phyloP scores from a whole-genome alignment of 1,140 invertebrate species.

The Pararge aegeria region DNA sequence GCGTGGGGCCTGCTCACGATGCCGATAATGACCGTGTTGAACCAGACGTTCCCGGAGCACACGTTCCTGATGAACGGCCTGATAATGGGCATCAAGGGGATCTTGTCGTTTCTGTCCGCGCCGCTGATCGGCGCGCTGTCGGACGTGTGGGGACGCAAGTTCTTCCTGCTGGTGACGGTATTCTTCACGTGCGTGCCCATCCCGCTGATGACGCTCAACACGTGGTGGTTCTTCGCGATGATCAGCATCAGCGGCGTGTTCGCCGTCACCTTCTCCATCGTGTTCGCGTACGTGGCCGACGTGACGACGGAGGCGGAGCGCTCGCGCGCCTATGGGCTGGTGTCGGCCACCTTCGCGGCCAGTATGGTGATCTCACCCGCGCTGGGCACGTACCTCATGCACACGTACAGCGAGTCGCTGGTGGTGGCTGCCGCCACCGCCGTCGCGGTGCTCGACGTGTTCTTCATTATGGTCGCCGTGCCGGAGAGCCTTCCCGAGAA shows the following conservation, averaged over 20 bases:
- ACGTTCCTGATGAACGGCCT: constrained; percentile 99
- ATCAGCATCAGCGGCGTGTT: constrained; percentile 99
- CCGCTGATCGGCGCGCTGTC: constrained; percentile 98
- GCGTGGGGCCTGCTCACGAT: constrained; percentile 99
- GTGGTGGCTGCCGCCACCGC: constrained; percentile 98
- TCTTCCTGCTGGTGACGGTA: constrained; percentile 98
- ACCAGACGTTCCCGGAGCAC: constrained; percentile 98
- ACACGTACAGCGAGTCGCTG: constrained; percentile 93
- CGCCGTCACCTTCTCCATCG: constrained; percentile 99
- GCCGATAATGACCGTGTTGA: constrained; percentile 97
- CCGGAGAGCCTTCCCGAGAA: constrained; percentile 99
- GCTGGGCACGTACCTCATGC: constrained; percentile 95
- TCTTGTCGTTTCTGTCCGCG: constrained; percentile 97
- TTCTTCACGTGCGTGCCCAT: constrained; percentile 99
- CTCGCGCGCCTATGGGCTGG: constrained; percentile 97
- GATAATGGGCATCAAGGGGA: constrained; percentile 98
- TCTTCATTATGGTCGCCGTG: constrained; percentile 98
- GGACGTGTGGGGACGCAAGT: constrained; percentile 98
- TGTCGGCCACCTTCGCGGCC: constrained; percentile 99
- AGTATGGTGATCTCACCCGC: constrained; percentile 98
- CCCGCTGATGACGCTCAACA: constrained; percentile 98
- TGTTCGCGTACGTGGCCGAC: constrained; percentile 99
- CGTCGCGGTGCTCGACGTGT: constrained; percentile 96
- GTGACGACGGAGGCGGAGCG: constrained; percentile 98
- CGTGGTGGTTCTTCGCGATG: constrained; percentile 99